Conservation (phyloP, 1,140 invertebrate genomes). For the Bacillus rossius region DNA sequence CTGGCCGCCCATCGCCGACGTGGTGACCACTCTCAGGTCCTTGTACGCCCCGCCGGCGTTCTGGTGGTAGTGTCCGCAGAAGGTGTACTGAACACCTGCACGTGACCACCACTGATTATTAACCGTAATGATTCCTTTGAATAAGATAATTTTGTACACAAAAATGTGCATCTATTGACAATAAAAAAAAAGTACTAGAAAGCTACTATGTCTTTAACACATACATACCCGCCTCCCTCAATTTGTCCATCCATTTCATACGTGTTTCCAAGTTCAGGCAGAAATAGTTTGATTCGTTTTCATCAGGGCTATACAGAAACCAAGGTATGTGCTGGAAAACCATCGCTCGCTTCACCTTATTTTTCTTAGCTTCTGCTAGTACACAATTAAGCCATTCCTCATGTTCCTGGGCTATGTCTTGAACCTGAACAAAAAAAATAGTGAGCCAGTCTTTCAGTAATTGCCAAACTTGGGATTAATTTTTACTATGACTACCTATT, state of each 20-base stretch:
- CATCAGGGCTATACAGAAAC: conserved; percentile 43
- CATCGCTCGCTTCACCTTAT: conserved; percentile 35
- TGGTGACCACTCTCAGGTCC: conserved; percentile 45
- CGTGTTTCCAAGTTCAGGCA: conserved; percentile 39
- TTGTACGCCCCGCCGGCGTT: conserved; percentile 47
- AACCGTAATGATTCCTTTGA: too few relatives aligned
- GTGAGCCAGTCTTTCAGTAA: too few relatives aligned
- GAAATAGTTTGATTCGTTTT: conserved; percentile 42
- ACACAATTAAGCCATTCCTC: conserved; percentile 42
- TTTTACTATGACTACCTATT: too few relatives aligned
- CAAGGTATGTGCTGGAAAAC: conserved; percentile 54
- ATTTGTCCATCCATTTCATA: conserved; percentile 40
- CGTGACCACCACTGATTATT: too few relatives aligned
- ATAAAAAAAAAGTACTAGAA: too few relatives aligned
- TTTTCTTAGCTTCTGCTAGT: conserved; percentile 23
- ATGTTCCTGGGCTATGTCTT: conserved; percentile 39
- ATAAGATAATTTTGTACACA: too few relatives aligned
- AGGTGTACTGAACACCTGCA: conserved; percentile 45
- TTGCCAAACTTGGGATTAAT: too few relatives aligned
- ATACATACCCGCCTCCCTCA: conserved; percentile 38
- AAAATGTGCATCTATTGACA: too few relatives aligned
- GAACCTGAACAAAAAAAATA: conserved; percentile 23
- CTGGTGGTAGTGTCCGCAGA: conserved; percentile 53
- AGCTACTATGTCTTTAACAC: too few relatives aligned
- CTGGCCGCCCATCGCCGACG: conserved; percentile 49